Conservation (phyloP, 2,113 vertebrate species). For the Bothrops jararaca region DNA sequence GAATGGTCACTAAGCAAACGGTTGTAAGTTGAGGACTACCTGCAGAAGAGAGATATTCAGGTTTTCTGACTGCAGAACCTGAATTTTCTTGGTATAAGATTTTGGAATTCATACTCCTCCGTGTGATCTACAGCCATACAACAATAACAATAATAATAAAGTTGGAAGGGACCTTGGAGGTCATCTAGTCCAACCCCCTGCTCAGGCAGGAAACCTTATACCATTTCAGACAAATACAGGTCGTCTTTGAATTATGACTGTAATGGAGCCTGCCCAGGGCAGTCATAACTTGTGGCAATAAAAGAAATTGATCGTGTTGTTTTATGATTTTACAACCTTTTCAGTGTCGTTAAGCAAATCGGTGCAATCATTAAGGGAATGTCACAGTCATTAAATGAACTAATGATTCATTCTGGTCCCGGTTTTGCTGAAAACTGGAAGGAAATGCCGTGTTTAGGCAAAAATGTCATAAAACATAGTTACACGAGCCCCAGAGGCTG, state of each 20-base stretch:
- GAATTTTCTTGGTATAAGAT: too few species aligned
- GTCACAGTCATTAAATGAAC: neutral
- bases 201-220: too few species aligned
- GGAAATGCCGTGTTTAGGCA: neutral
- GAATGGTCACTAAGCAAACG: neutral
- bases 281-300: neutral
- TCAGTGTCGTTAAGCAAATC: neutral
- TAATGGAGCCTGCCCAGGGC: neutral
- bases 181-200: too few species aligned
- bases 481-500: too few species aligned
- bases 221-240: too few species aligned
- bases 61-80: neutral
- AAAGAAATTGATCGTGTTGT: neutral
- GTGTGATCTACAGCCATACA: too few species aligned
- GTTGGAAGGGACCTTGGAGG: too few species aligned
- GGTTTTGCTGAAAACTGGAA: neutral
- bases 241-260: neutral
- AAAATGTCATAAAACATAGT: too few species aligned
- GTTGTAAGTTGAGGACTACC: neutral
- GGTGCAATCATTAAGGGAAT: neutral
- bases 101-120: too few species aligned
- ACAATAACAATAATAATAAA: too few species aligned
- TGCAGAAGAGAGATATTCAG: neutral
- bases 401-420: neutral
- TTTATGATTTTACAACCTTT: neutral